Evolutionary conservation across 2,797 vertebrate species (phyloP), one percentile per base, ranked within the genome.

Genomic region (Lepilemur ruficaudatus): DNA sequence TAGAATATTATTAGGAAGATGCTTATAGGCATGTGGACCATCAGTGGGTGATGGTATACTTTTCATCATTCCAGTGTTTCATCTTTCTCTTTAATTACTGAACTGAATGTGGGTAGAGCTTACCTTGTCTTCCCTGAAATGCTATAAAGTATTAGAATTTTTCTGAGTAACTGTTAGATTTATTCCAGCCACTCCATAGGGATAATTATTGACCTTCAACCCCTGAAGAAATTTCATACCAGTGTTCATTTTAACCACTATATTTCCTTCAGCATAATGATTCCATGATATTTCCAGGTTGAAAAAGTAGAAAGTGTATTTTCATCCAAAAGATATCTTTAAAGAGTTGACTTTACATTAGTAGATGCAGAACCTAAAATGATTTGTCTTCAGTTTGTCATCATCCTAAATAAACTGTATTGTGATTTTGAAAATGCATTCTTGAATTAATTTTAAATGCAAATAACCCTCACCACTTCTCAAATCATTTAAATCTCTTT

Each of bases 141-240:
- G 61, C 80, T 70, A 46, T 84, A 57, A 89, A 84, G 20, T 61
- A 14, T 73, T 78, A 28, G 50, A 59, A 30, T 30, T 46, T 91
- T 93, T 94, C 78, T 89, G 35, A 92, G 20, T 89, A 78, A 50
- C 32, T 82, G n/a, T 52, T 94, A 91, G 25, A 81, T 69, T 78
- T 46, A 81, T 83, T 87, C 57, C 50, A 67, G 67, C 10, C 35
- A 79, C 23, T 89, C 12, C n/a, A 20, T 8, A 57, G 69, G 9
- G 41, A 59, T 67, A 70, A 48, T 61, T 94, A 88, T 23, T 67
- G 69, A 61, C 12, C 30, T 96, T 84, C 9, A 82, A 25, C 8
- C 35, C 32, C 55, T 55, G 35, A 82, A 91, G 43, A 83, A 85
- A 70, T 85, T 90, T 93, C 78, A 84, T 38, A 50, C 32, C 25